A percentile compares a stretch with the other conserved stretches of the same genome.
phyloP scores from a whole-genome alignment of 2,113 vertebrate genomes.

The Channa maculata region DNA sequence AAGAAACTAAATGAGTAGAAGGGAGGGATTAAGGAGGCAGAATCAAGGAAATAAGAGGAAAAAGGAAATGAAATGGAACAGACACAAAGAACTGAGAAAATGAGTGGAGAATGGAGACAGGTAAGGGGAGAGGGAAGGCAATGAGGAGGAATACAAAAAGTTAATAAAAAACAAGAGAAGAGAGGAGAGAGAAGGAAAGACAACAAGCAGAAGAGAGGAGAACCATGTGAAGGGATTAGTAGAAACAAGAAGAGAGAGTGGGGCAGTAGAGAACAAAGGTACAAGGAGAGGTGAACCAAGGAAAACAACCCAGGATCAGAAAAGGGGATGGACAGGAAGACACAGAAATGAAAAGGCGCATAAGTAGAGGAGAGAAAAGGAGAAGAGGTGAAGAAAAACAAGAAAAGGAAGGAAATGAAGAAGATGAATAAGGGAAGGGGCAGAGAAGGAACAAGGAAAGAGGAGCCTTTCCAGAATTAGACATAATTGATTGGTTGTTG shows the following conservation, averaged over 20 bases:
- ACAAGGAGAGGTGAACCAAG: neutral
- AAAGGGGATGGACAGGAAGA: neutral
- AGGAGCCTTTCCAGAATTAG: conserved; percentile 89
- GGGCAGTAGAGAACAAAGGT: too few relatives aligned
- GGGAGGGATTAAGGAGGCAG: conserved; percentile 54
- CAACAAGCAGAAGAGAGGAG: neutral
- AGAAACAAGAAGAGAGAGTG: conserved; percentile 45
- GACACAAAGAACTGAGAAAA: neutral
- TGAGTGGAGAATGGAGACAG: neutral
- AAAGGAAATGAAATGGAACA: neutral
- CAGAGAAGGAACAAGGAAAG: conserved; percentile 44
- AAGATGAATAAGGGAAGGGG: neutral
- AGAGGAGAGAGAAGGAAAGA: neutral
- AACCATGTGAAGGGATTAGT: too few relatives aligned
- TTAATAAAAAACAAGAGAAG: conserved; percentile 53
- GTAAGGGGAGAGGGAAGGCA: neutral
- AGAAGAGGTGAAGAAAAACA: neutral
- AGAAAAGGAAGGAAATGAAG: neutral
- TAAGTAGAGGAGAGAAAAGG: neutral
- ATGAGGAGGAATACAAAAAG: conserved; percentile 22
- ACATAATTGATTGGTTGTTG: conserved; percentile 95
- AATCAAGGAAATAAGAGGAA: neutral
- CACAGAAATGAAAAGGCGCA: too few relatives aligned
- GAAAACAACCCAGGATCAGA: conserved; percentile 15
- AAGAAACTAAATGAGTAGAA: conserved; percentile 48